Conservation (phyloP, 2,888 invertebrate species). For the Geophilus truncorum region DNA sequence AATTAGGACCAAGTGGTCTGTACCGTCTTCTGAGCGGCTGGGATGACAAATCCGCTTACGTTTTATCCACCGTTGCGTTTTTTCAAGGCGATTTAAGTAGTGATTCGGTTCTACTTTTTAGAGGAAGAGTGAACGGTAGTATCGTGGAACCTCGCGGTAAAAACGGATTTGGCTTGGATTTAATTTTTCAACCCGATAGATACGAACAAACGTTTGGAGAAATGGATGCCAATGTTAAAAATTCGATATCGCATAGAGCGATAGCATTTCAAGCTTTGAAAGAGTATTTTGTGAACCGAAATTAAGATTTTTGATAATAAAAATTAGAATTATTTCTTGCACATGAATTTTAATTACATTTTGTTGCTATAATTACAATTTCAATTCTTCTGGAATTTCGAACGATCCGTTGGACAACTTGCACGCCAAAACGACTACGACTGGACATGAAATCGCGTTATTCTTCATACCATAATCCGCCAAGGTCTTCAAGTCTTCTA, state of each 20-base stretch:
- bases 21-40: constrained; percentile 67
- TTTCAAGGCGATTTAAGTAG: constrained; percentile 54
- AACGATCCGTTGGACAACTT: no score
- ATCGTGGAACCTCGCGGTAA: constrained; percentile 85
- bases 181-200: constrained; percentile 80
- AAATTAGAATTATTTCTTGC: no score
- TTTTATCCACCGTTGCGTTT: constrained; percentile 89
- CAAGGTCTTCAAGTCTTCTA: no score
- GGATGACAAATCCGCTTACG: constrained; percentile 88
- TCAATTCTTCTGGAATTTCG: no score
- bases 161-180: constrained; percentile 94
- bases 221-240: constrained; percentile 77
- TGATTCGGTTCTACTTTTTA: constrained; percentile 62
- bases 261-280: constrained; percentile 70
- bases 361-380: no score
- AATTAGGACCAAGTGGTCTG: constrained; percentile 80
- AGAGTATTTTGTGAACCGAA: constrained; percentile 53
- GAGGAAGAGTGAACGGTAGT: constrained; percentile 74
- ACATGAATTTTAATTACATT: no score
- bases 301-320: no score
- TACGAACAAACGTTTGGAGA: constrained; percentile 83
- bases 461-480: no score
- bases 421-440: no score
- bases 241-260: constrained; percentile 87
- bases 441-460: no score